Evolutionary conservation across 2,113 vertebrate genomes (phyloP), one percentile per base, ranked within the genome.

Genomic region (Oxygymnocypris stewartii): DNA sequence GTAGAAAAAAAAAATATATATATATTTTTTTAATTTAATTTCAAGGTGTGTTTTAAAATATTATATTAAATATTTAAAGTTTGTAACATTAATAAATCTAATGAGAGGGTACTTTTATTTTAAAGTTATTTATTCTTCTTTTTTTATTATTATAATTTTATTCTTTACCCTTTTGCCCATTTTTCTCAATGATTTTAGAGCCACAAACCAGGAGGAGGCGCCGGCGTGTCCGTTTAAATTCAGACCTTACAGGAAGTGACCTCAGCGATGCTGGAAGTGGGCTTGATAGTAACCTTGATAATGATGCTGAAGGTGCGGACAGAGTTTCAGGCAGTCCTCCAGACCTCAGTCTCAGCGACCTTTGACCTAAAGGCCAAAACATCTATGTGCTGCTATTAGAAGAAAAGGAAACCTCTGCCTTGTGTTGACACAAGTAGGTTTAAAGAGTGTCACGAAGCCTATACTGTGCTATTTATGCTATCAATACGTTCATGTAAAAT

Each of bases 291-390:
- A 86, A 89, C 0, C 91, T 93, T 0, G 90, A 28, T 0, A 81
- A 74, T 3, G 84, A 92, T 16, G 87, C 91, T 4, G 88, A 90
- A 16, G 93, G 86, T 9, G 4, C 89, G 35, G 91, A 81, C 67
- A 92, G 74, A 61, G 78, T 85, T 54, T 92, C 89, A 47, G 88
- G 89, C 85, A 93, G 91, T 77, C 86, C 92, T 69, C 89, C 95
- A 84, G 93, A 95, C 81, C 91, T 96, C 44, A 95, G 94, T 90
- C 92, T 96, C 57, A 90, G 87, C 87, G 95, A 96, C 91, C 93
- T 96, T 84, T 96, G 88, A 94, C 47, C 54, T 37, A 28, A 14
- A 79, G 63, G n/a, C 47, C 28, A n/a, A 14, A n/a, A 14, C 77
- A 83, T 20, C 76, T 23, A 51, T 8, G 28, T 16, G 2, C 78